Conservation (phyloP, 2,113 vertebrate genomes). For the Catharus minimus region DNA sequence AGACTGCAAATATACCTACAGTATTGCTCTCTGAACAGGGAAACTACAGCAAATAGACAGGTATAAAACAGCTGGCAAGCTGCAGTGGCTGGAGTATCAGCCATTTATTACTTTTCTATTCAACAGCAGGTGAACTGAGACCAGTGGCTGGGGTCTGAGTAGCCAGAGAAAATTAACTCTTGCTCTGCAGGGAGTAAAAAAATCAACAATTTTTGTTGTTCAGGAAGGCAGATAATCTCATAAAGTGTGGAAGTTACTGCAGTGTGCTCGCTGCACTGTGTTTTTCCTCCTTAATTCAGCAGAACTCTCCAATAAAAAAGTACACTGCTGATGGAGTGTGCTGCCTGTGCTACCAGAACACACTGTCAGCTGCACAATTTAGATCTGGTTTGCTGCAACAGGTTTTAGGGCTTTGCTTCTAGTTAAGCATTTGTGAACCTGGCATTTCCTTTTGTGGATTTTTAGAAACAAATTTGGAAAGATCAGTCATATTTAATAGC, state of each 20-base stretch:
- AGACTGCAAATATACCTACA: neutral
- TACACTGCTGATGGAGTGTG: neutral
- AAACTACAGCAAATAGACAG: neutral
- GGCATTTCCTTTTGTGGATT: neutral
- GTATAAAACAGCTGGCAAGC: slow-evolving; percentile 41
- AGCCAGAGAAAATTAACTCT: slow-evolving; percentile 4
- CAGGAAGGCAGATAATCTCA: neutral
- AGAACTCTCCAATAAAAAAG: neutral
- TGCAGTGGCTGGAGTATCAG: neutral
- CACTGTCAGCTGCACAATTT: neutral
- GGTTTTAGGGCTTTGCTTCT: neutral
- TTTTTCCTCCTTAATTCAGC: neutral
- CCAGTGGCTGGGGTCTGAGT: neutral
- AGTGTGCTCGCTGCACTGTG: accelerated
- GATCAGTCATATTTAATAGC: neutral
- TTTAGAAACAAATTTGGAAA: neutral
- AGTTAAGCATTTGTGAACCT: neutral
- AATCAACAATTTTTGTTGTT: neutral
- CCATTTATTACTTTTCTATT: slow-evolving; percentile 7
- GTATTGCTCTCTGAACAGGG: neutral
- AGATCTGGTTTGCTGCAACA: neutral
- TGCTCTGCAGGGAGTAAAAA: neutral
- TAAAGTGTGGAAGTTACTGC: too few species aligned
- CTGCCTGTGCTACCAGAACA: neutral
- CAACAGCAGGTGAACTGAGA: neutral